These are phyloP conservation scores for Fragum fragum DNA, from an alignment of 2,888 invertebrate genomes.

Conservation along the genomic window DNA sequence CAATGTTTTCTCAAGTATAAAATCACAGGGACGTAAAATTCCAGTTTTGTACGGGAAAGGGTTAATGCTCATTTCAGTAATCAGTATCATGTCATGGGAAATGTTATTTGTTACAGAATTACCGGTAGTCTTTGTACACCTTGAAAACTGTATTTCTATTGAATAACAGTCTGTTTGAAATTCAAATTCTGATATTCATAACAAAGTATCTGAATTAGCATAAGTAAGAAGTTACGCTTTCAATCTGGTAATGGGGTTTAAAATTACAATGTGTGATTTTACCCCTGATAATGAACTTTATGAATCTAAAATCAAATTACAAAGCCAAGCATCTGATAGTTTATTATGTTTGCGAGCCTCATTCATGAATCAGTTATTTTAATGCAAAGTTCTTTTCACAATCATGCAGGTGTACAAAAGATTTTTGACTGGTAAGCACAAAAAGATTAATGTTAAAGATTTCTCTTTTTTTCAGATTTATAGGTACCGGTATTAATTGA, in stretches of 20 bases:
- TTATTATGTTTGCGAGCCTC: not conserved
- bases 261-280: constrained; percentile 6
- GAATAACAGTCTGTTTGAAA: not conserved
- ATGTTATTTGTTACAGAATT: no score
- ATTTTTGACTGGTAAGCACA: no score
- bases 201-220: not conserved
- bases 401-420: no score
- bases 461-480: no score
- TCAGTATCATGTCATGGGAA: no score
- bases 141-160: not conserved
- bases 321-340: not conserved
- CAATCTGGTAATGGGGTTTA: not conserved
- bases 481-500: no score
- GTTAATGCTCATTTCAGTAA: no score
- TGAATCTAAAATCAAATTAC: constrained; percentile 1
- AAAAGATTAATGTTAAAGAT: no score
- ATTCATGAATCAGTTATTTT: not conserved
- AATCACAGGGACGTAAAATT: no score
- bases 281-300: constrained; percentile 3
- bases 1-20: no score
- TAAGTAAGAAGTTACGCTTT: constrained; percentile 3
- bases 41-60: no score
- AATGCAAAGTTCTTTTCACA: not conserved
- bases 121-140: no score
- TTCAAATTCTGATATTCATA: not conserved